Conservation (phyloP, 2,888 invertebrate genomes). For the Tenthredo notha region DNA sequence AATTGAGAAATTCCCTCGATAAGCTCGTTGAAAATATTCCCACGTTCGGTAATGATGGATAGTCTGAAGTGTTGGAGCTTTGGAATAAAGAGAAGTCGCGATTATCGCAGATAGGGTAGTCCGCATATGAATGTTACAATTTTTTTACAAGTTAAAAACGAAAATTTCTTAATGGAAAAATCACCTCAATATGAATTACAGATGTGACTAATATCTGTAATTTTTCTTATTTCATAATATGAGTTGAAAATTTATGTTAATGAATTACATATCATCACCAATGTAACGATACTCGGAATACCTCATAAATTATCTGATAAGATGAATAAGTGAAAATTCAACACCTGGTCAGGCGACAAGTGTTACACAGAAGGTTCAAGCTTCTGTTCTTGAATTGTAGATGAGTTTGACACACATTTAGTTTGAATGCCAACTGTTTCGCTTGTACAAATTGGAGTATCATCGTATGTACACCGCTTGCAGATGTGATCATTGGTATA, state of each 20-base stretch:
- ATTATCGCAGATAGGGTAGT: background rate
- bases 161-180: background rate
- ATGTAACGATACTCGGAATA: background rate
- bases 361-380: background rate
- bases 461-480: background rate
- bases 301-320: background rate
- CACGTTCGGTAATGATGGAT: background rate
- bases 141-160: background rate
- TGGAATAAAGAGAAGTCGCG: background rate
- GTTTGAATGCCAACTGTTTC: background rate
- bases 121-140: background rate
- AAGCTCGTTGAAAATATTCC: background rate
- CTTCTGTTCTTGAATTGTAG: slow-evolving; percentile 19
- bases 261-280: too few relatives aligned
- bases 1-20: slow-evolving; percentile 1
- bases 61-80: background rate
- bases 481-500: background rate
- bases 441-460: slow-evolving; percentile 8
- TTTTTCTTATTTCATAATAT: too few relatives aligned
- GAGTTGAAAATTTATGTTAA: too few relatives aligned
- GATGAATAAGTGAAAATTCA: background rate
- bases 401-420: slow-evolving; percentile 10
- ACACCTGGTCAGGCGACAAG: background rate
- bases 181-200: too few relatives aligned
- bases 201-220: too few relatives aligned